These are phyloP conservation scores for Caradrina kadenii DNA, from an alignment of 2,888 invertebrate species.

Conservation along the genomic window DNA sequence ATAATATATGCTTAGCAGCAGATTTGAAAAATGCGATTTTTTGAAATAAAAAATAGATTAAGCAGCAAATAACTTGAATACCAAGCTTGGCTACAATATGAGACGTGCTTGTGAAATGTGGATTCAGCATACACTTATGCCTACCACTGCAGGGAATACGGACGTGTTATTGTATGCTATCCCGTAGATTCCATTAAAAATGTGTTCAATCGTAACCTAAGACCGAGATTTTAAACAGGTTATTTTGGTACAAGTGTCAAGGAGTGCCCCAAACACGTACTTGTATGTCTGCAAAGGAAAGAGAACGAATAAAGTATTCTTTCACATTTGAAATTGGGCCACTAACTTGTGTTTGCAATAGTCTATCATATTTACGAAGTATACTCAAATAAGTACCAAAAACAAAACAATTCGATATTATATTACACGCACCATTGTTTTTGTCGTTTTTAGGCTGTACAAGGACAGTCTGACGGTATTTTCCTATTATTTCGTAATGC, in stretches of 20 bases:
- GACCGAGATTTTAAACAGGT: neutral
- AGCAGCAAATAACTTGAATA: too few relatives aligned
- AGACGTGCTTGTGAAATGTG: too few relatives aligned
- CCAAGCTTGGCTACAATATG: too few relatives aligned
- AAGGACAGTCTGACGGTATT: constrained; percentile 11
- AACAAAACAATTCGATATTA: constrained; percentile 27
- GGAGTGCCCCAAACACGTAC: too few relatives aligned
- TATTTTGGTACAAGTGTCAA: neutral
- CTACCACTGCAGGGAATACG: neutral
- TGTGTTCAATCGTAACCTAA: too few relatives aligned
- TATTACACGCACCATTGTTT: constrained; percentile 15
- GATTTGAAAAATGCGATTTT: neutral
- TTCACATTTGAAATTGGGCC: constrained; percentile 63
- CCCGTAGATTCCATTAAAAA: too few relatives aligned
- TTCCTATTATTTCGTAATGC: constrained; percentile 18
- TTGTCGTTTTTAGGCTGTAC: neutral
- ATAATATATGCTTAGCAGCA: too few relatives aligned
- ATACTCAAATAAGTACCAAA: neutral
- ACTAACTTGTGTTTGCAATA: constrained; percentile 61
- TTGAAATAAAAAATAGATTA: neutral
- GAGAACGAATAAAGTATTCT: constrained; percentile 67
- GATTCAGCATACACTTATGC: neutral
- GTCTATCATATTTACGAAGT: constrained; percentile 56
- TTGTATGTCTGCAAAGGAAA: constrained; percentile 54
- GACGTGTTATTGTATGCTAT: too few relatives aligned